A percentile compares a stretch with the other conserved stretches of the same genome.
These are phyloP conservation scores for Amphiprion ocellaris DNA, from an alignment of 2,113 vertebrate species.

Conservation along the genomic window DNA sequence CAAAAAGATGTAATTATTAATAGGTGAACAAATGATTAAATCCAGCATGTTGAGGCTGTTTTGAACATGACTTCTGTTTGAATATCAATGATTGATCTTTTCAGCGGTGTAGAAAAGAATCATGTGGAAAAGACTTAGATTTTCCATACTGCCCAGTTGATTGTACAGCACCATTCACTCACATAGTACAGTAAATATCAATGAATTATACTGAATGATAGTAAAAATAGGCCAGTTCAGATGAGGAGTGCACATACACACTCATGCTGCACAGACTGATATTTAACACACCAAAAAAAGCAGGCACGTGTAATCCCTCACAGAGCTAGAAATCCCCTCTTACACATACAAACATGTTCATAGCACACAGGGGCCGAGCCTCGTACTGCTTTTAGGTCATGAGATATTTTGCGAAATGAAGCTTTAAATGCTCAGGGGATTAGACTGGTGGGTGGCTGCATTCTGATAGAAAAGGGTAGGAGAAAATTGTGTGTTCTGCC, in stretches of 20 bases:
- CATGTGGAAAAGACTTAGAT: background rate
- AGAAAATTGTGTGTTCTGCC: slow-evolving; percentile 29
- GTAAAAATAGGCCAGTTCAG: slow-evolving; percentile 1
- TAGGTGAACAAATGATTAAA: background rate
- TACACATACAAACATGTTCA: slow-evolving; percentile 56
- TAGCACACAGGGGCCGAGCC: slow-evolving; percentile 33
- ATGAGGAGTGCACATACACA: background rate
- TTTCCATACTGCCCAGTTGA: background rate
- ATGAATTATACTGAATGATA: background rate
- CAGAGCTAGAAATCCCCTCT: slow-evolving; percentile 45
- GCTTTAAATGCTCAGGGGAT: slow-evolving; percentile 64
- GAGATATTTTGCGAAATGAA: slow-evolving; percentile 70
- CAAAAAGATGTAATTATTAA: background rate
- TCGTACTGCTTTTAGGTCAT: slow-evolving; percentile 64
- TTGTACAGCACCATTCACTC: background rate
- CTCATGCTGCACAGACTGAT: slow-evolving; percentile 24
- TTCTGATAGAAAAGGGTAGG: slow-evolving; percentile 26
- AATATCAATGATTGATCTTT: background rate
- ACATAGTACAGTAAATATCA: background rate
- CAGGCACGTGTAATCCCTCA: slow-evolving; percentile 46
- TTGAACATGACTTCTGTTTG: background rate
- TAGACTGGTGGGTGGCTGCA: slow-evolving; percentile 55
- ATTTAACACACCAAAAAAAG: slow-evolving; percentile 35
- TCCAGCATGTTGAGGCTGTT: background rate
- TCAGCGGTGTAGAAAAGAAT: background rate